Conservation (phyloP, 1,140 invertebrate genomes). For the Drosophila melanica region DNA sequence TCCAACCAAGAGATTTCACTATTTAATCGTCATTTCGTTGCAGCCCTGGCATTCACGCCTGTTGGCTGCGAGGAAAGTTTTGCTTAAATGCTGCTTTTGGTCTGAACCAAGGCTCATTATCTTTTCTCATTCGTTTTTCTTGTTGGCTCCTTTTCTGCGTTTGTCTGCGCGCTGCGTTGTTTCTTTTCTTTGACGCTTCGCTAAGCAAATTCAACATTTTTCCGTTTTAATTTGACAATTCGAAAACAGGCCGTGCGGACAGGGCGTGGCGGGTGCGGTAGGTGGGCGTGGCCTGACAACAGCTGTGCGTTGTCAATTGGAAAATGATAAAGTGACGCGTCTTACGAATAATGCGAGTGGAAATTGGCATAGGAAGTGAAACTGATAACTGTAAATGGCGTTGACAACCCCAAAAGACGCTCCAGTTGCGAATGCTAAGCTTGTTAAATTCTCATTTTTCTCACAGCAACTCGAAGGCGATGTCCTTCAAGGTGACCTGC, state of each 20-base stretch:
- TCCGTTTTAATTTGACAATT: constrained; percentile 82
- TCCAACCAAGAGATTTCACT: neutral
- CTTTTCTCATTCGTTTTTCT: constrained; percentile 53
- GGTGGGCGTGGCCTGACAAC: constrained; percentile 37
- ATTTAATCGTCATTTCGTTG: neutral
- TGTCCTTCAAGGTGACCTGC: constrained; percentile 46
- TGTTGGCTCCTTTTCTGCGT: constrained; percentile 8
- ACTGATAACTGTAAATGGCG: constrained; percentile 45
- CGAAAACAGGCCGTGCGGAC: constrained; percentile 57
- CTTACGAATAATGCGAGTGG: constrained; percentile 42
- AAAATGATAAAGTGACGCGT: constrained; percentile 73
- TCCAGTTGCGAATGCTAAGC: constrained; percentile 20
- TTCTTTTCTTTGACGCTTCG: constrained; percentile 78
- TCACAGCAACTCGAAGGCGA: neutral
- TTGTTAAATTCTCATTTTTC: constrained; percentile 40
- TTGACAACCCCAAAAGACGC: constrained; percentile 23
- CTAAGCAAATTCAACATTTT: constrained; percentile 82
- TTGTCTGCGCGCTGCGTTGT: constrained; percentile 21
- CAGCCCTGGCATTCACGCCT: constrained; percentile 44
- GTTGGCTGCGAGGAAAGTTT: constrained; percentile 66
- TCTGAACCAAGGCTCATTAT: constrained; percentile 69
- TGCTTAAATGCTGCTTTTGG: constrained; percentile 60
- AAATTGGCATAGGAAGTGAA: constrained; percentile 57
- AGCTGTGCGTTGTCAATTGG: constrained; percentile 77
- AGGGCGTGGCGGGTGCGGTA: neutral